These are phyloP conservation scores for Pandemis heparana DNA, from an alignment of 2,888 invertebrate genomes.

Conservation along the genomic window DNA sequence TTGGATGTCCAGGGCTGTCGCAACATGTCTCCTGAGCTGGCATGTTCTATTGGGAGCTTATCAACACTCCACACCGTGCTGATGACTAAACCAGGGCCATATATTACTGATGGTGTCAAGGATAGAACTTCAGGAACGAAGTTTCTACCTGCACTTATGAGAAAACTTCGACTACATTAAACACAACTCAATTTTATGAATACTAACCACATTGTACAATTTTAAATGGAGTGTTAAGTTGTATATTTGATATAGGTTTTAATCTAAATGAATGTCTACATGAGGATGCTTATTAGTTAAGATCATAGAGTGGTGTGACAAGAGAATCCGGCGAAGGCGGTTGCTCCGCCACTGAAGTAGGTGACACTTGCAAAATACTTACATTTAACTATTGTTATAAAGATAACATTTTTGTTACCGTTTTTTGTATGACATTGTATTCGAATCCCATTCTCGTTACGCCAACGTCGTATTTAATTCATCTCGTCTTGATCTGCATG, in stretches of 20 bases:
- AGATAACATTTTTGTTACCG: no score
- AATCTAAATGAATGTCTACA: background rate
- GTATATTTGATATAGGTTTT: background rate
- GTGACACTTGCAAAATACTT: background rate
- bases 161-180: constrained; percentile 72
- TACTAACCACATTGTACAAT: constrained; percentile 4
- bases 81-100: constrained; percentile 79
- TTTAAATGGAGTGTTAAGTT: constrained; percentile 1
- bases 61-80: constrained; percentile 77
- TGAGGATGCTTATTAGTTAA: background rate
- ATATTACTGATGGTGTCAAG: constrained; percentile 73
- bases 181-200: background rate
- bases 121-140: constrained; percentile 70
- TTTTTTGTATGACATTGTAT: background rate
- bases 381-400: no score
- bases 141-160: constrained; percentile 74
- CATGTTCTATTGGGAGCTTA: constrained; percentile 69
- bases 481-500: background rate
- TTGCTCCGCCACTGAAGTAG: background rate
- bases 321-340: background rate
- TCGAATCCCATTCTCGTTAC: background rate
- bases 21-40: constrained; percentile 77
- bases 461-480: background rate
- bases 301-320: background rate
- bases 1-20: constrained; percentile 86